Evolutionary conservation across 2,888 invertebrate species (phyloP).

Genomic region (Epirrita christyi): DNA sequence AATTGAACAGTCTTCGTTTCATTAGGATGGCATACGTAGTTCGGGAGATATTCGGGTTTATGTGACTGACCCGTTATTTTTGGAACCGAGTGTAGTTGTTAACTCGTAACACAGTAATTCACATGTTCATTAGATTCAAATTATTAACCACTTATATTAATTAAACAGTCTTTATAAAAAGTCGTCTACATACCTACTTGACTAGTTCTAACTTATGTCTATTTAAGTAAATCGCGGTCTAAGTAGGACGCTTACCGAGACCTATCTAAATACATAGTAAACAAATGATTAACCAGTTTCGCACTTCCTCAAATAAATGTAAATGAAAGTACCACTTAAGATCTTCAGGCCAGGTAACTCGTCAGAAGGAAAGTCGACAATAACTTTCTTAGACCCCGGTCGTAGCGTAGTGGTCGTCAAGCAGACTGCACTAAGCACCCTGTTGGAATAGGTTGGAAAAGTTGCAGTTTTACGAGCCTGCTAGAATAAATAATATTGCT

Average conservation of each 20-base stretch:
- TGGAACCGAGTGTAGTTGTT: no score
- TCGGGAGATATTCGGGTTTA: no score
- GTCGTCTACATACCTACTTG: no score
- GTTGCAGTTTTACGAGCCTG: slow-evolving; percentile 22
- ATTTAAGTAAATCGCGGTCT: neutral
- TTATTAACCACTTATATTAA: no score
- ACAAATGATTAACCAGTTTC: slow-evolving; percentile 18
- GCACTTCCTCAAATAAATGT: slow-evolving; percentile 23
- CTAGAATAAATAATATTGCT: slow-evolving; percentile 14
- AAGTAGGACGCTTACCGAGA: neutral
- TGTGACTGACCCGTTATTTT: no score
- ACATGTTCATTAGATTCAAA: neutral
- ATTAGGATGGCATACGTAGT: no score
- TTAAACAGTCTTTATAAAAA: no score
- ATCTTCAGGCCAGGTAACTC: slow-evolving; percentile 11
- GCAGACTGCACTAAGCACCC: slow-evolving; percentile 22
- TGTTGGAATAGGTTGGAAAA: slow-evolving; percentile 19
- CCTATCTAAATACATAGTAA: slow-evolving; percentile 6
- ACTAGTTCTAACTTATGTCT: neutral
- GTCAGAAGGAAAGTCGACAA: slow-evolving; percentile 29
- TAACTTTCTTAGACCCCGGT: slow-evolving; percentile 24
- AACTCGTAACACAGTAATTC: neutral
- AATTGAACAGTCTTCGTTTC: no score
- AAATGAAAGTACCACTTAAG: slow-evolving; percentile 26
- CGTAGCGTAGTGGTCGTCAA: slow-evolving; percentile 21